Evolutionary conservation across 2,113 vertebrate genomes (phyloP).

Genomic region (Ammodramus savannarum): DNA sequence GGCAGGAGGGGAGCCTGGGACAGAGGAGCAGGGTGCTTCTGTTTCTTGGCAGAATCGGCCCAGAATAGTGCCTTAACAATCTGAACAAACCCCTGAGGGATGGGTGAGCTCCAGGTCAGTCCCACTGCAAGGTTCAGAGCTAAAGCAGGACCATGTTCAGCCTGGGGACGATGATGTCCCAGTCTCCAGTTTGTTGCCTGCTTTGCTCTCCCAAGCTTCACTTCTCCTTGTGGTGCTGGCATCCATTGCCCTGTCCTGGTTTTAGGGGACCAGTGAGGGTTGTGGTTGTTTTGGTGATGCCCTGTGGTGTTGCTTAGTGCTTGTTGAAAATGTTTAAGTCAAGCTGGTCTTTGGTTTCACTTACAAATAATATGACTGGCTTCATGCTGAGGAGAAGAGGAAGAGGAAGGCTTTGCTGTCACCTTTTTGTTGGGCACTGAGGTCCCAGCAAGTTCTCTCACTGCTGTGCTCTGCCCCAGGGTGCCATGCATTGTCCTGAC

Average conservation of each 20-base stretch:
- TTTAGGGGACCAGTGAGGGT: not conserved
- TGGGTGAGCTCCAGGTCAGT: not conserved
- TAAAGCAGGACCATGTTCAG: not conserved
- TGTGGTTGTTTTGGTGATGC: not conserved
- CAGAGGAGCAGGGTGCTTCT: not conserved
- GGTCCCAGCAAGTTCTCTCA: not conserved
- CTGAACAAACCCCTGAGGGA: not conserved
- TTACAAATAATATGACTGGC: not conserved
- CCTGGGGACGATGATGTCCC: not conserved
- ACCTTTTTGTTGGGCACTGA: not conserved
- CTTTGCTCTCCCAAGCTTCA: not conserved
- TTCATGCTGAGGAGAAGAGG: not conserved
- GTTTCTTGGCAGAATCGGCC: not conserved
- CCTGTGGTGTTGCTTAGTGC: fast-evolving
- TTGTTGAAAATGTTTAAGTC: not conserved
- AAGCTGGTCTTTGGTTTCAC: not conserved
- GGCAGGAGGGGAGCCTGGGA: not conserved
- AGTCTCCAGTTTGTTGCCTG: not conserved
- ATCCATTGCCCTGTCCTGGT: not conserved
- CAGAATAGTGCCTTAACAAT: slow-evolving; percentile 66
- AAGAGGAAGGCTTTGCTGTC: not conserved
- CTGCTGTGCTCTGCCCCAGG: not conserved
- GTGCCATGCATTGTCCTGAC: not conserved
- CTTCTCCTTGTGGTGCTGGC: not conserved
- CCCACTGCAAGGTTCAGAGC: not conserved